Evolutionary conservation across 2,113 vertebrate species (phyloP).

Genomic region (Malurus melanocephalus): DNA sequence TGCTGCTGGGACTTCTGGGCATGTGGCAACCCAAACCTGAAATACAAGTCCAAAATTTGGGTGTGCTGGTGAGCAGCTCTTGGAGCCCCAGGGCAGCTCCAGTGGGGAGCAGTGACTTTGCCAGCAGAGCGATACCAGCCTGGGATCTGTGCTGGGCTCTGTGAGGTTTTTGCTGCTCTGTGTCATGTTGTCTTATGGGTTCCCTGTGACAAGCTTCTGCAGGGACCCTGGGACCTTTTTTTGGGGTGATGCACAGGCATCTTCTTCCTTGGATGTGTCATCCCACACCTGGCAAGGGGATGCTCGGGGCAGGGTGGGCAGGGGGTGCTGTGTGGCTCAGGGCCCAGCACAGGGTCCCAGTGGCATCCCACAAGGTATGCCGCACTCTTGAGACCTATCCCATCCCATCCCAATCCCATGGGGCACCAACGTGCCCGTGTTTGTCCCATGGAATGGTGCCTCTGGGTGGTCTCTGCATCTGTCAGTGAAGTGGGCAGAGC

Average conservation of each 20-base stretch:
- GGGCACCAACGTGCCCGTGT: rapidly evolving
- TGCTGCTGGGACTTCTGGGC: background rate
- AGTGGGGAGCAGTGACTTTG: background rate
- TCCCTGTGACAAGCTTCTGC: background rate
- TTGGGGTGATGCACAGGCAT: rapidly evolving
- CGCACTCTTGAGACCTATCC: background rate
- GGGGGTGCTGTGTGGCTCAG: too few relatives aligned
- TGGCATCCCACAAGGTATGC: background rate
- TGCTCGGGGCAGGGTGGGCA: background rate
- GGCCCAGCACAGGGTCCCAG: rapidly evolving
- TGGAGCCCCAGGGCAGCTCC: background rate
- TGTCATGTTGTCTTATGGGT: background rate
- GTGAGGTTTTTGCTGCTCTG: background rate
- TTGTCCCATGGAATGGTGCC: background rate
- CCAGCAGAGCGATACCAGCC: rapidly evolving
- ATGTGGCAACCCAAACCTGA: background rate
- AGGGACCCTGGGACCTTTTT: background rate
- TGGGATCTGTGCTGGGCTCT: background rate
- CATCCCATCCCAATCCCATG: rapidly evolving
- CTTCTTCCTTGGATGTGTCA: background rate
- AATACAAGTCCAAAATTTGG: background rate
- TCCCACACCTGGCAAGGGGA: background rate
- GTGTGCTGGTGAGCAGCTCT: background rate
- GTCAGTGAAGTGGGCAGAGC: background rate
- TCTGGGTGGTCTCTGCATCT: background rate